Evolutionary conservation across 2,113 vertebrate genomes (phyloP), one percentile per base, ranked within the genome.

Genomic region (Vidua macroura): DNA sequence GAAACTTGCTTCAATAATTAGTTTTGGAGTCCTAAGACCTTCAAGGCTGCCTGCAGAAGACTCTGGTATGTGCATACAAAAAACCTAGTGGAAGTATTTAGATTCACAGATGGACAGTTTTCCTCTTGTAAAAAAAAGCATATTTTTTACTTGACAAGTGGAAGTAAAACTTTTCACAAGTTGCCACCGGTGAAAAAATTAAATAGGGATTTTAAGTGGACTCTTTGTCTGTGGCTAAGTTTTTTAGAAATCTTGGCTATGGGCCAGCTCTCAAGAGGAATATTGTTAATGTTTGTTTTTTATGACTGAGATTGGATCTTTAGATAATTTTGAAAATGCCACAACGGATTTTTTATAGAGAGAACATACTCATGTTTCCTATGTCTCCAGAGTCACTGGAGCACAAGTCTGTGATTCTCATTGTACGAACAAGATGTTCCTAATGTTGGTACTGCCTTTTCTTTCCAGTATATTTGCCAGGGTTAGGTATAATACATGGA

Each of bases 301-400:
- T 94, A 49, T 67, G 83, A 66, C 91, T 72, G 75, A 93, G 86
- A 95, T 88, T 0, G 0, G 67, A 92, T 86, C 80, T 53, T 94
- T 85, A 91, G 94, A 96, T 93, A 95, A 93, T 63, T 92, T 66
- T 94, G 75, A 96, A 77, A 91, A 84, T 83, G 76, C 86, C 93
- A 96, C 91, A 96, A 96, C 88, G 95, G 92, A 28, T 92, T 91
- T 74, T 85, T 92, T 56, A 62, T 39, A 43, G 77, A 82, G 60
- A 89, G 73, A 86, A 93, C 8, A 33, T 67, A 72, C 58, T 94
- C 74, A 18, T 75, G 55, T 96, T 95, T 94, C 87, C 82, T 86
- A 3, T 17, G 76, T 88, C 95, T 95, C 89, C 75, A 83, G 92
- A 93, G 87, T 52, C 72, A 79, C 43, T 72, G 56, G 62, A 92